A percentile compares a stretch with the other conserved stretches of the same genome.
phyloP scores from a whole-genome alignment of 2,888 invertebrate species.

The Geotrupes spiniger region DNA sequence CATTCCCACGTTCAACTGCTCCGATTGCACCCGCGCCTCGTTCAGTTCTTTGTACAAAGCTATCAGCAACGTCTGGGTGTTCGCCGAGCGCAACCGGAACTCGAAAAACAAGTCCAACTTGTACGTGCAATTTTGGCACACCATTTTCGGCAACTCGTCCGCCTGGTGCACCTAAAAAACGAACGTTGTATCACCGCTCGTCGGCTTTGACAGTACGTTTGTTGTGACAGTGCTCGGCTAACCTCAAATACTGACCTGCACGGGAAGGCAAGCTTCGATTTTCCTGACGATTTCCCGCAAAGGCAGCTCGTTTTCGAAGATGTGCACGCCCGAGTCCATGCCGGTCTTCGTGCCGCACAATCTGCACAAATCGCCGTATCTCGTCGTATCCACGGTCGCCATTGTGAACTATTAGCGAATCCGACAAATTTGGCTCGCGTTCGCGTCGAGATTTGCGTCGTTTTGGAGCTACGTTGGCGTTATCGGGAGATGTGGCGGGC shows the following conservation, averaged over 20 bases:
- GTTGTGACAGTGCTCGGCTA: not conserved
- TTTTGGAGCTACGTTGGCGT: too few relatives aligned
- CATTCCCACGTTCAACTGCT: constrained; percentile 30
- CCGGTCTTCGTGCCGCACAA: constrained; percentile 48
- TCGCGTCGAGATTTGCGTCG: not conserved
- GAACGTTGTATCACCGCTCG: too few relatives aligned
- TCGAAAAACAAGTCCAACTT: constrained; percentile 58
- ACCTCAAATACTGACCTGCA: constrained; percentile 50
- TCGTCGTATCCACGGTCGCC: constrained; percentile 38
- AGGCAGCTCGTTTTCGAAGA: constrained; percentile 50
- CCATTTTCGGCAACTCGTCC: constrained; percentile 59
- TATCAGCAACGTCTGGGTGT: constrained; percentile 54
- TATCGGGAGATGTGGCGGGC: too few relatives aligned
- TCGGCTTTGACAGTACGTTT: not conserved
- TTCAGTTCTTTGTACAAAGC: constrained; percentile 44
- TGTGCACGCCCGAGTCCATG: constrained; percentile 44
- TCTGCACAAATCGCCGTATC: constrained; percentile 47
- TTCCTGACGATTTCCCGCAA: constrained; percentile 57
- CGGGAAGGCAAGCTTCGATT: constrained; percentile 57
- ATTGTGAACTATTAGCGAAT: constrained; percentile 31
- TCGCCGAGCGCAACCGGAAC: constrained; percentile 56
- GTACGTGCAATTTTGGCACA: constrained; percentile 57
- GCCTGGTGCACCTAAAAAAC: constrained; percentile 52
- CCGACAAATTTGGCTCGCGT: constrained; percentile 12
- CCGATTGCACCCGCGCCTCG: constrained; percentile 26